Base-by-base conservation (phyloP, 2,797 vertebrate species). In the Pangasius larnaudii region DNA sequence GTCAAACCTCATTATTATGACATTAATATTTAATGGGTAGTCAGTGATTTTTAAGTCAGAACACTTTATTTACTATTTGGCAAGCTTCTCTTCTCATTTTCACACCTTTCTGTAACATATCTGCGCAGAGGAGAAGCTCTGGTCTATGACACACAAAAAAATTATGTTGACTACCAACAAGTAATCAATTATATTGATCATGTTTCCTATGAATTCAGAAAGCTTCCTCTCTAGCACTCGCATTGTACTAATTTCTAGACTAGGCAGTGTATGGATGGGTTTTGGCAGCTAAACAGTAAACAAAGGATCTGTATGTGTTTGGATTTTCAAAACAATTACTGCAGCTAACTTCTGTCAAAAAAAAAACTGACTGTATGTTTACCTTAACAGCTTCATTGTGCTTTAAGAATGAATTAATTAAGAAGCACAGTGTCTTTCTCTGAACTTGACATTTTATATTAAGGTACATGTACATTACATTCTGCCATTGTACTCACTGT, bases 401-500 rank as follows among this genome's bases (percentile, higher is more conserved):
- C 24, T 81, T 59, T 46, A 14, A 3, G 27, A 16, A 67, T 7
- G n/a, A 71, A 84, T 69, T 27, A 30, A 79, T 63, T 27, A 58
- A 30, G 53, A 78, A 39, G 59, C 69, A 69, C 19, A 69, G 13
- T 74, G 87, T 89, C 39, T 92, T 95, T 93, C 59, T 93, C 89
- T 93, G 94, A 95, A 94, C 91, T 93, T 95, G 90, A 93, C 91
- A 69, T 95, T 96, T 96, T 95, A 96, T 96, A 94, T 90, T 95
- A 95, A 95, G 92, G 89, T 95, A 95, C 94, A 95, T 92, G 94
- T 94, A 96, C 93, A 92, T 90, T 94, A 95, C 93, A 95, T 93
- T 85, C 94, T 93, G 91, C 93, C 92, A 93, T 96, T 96, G 95
- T 96, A 95, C 95, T 96, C 95, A 96, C 93, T 94, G 93, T 95